Evolutionary conservation across 1,140 invertebrate genomes (phyloP).

Genomic region (Drosophila equinoxialis): DNA sequence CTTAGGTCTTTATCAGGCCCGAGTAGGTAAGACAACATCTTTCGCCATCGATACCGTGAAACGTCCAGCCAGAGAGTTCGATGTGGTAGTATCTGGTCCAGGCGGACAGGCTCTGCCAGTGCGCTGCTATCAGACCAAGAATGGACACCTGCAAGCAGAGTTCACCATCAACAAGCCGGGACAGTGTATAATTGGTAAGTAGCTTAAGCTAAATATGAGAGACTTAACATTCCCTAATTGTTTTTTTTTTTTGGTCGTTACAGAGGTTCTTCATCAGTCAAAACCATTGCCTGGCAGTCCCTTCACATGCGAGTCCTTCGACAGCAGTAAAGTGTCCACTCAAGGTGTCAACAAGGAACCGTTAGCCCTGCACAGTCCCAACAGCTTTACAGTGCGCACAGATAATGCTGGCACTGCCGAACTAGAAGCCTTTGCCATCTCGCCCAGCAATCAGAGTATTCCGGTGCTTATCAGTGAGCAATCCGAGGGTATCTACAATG

Average conservation of each 20-base stretch:
- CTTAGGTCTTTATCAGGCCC: constrained; percentile 91
- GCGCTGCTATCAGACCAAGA: constrained; percentile 97
- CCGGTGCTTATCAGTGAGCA: constrained; percentile 91
- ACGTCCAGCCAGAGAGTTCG: constrained; percentile 93
- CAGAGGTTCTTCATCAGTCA: constrained; percentile 95
- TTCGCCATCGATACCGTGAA: constrained; percentile 95
- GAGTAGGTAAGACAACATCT: constrained; percentile 90
- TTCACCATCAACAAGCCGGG: constrained; percentile 92
- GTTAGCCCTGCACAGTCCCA: constrained; percentile 92
- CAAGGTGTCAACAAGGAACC: constrained; percentile 90
- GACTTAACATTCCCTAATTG: not conserved
- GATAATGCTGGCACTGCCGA: constrained; percentile 95
- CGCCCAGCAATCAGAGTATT: constrained; percentile 93
- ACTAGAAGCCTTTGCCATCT: constrained; percentile 93
- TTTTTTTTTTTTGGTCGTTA: not conserved
- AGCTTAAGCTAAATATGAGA: not conserved
- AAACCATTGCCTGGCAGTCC: constrained; percentile 97
- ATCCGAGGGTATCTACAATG: constrained; percentile 88
- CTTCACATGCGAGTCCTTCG: constrained; percentile 97
- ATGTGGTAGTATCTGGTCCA: constrained; percentile 94
- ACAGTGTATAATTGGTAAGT: constrained; percentile 86
- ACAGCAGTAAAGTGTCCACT: constrained; percentile 90
- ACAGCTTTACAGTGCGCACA: constrained; percentile 94
- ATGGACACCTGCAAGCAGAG: constrained; percentile 95
- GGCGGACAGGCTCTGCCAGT: constrained; percentile 95